Conservation (phyloP, 2,888 invertebrate genomes). For the Hirudinaria manillensis region DNA sequence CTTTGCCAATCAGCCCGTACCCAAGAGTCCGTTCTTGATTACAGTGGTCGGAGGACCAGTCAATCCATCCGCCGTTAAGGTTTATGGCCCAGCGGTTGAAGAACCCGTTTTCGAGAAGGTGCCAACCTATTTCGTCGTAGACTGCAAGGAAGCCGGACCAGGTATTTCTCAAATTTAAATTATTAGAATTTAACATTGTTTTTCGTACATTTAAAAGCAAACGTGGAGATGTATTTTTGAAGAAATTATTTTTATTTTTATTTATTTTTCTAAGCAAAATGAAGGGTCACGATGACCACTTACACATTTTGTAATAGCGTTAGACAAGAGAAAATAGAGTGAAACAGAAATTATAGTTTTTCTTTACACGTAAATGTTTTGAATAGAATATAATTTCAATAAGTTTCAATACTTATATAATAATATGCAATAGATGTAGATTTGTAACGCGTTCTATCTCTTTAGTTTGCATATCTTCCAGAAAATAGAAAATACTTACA, state of each 20-base stretch:
- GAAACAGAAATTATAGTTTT: conserved; percentile 68
- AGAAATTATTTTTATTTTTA: neutral
- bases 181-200: neutral
- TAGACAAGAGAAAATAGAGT: conserved; percentile 77
- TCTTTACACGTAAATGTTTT: neutral
- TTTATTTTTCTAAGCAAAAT: too few relatives aligned
- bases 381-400: too few relatives aligned
- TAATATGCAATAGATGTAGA: too few relatives aligned
- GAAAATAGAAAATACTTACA: too few relatives aligned
- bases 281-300: too few relatives aligned
- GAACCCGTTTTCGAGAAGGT: conserved; percentile 69
- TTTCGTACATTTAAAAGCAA: neutral
- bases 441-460: too few relatives aligned
- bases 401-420: too few relatives aligned
- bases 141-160: conserved; percentile 75
- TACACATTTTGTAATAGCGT: conserved; percentile 69
- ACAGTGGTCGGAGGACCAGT: neutral
- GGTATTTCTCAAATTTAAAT: conserved; percentile 55
- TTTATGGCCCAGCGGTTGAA: conserved; percentile 66
- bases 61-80: conserved; percentile 12
- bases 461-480: too few relatives aligned
- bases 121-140: conserved; percentile 76
- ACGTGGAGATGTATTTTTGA: neutral
- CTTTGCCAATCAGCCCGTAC: conserved; percentile 25
- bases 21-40: conserved; percentile 29